Percentiles rank a stretch among this genome's conserved stretches.
These are phyloP conservation scores for Bombylius discolor DNA, from an alignment of 2,888 invertebrate genomes.

Conservation along the genomic window DNA sequence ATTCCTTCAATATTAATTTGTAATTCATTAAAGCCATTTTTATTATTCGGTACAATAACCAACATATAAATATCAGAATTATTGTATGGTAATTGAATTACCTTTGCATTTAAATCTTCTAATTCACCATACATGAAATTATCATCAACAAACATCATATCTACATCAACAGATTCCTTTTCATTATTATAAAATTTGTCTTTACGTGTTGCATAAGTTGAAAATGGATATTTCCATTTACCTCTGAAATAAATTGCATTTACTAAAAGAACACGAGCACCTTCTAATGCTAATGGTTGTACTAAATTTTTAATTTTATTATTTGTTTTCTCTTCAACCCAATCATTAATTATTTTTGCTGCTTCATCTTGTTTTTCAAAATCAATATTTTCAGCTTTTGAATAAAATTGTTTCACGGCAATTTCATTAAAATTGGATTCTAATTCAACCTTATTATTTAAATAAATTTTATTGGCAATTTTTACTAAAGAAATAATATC, in stretches of 20 bases:
- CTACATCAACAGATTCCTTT: slow-evolving; percentile 39
- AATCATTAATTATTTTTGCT: slow-evolving; percentile 55
- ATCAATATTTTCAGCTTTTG: slow-evolving; percentile 49
- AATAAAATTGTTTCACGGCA: slow-evolving; percentile 48
- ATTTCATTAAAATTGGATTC: slow-evolving; percentile 43
- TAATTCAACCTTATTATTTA: slow-evolving; percentile 37
- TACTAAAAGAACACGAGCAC: slow-evolving; percentile 56
- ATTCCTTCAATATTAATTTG: slow-evolving; percentile 44
- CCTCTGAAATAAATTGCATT: slow-evolving; percentile 83
- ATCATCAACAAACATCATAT: slow-evolving; percentile 53
- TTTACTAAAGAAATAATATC: too few relatives aligned
- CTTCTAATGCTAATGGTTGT: slow-evolving; percentile 39
- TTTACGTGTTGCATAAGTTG: slow-evolving; percentile 41
- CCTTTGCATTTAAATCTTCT: slow-evolving; percentile 37
- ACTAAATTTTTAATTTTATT: slow-evolving; percentile 71
- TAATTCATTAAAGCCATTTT: slow-evolving; percentile 46
- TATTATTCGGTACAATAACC: slow-evolving; percentile 54
- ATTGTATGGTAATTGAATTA: slow-evolving; percentile 59
- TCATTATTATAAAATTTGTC: slow-evolving; percentile 52
- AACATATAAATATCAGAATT: slow-evolving; percentile 59
- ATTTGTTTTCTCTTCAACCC: slow-evolving; percentile 70
- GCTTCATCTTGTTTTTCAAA: slow-evolving; percentile 42
- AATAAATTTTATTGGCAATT: too few relatives aligned
- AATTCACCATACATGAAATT: slow-evolving; percentile 34
- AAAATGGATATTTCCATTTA: slow-evolving; percentile 57